phyloP scores from a whole-genome alignment of 2,888 invertebrate species.

The Griposia aprilina region DNA sequence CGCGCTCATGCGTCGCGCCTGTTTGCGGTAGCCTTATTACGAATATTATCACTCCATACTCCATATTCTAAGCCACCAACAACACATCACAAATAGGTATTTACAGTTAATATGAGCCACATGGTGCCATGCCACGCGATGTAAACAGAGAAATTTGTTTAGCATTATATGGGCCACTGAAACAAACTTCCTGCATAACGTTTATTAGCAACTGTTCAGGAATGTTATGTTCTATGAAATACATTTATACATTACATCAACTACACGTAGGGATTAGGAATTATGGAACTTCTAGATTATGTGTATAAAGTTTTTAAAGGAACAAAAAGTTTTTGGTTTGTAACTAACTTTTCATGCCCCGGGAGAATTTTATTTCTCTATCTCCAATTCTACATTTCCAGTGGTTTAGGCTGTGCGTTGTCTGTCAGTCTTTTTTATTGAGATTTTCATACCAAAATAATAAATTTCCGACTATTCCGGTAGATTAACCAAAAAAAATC shows the following conservation, averaged over 20 bases:
- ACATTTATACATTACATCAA: constrained; percentile 10
- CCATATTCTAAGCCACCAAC: neutral
- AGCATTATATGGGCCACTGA: constrained; percentile 58
- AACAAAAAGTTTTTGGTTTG: neutral
- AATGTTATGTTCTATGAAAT: constrained; percentile 46
- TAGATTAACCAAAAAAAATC: no score
- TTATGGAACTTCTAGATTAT: neutral
- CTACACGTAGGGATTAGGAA: neutral
- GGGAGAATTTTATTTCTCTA: no score
- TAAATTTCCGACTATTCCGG: neutral
- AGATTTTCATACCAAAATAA: neutral
- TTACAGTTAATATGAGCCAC: constrained; percentile 44
- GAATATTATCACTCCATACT: neutral
- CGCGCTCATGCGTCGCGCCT: no score
- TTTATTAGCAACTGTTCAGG: constrained; percentile 43
- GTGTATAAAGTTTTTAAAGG: no score
- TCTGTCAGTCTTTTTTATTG: neutral
- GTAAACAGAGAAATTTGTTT: constrained; percentile 59
- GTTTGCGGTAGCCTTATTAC: neutral
- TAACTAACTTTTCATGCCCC: no score
- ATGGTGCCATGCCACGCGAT: constrained; percentile 50
- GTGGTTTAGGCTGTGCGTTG: neutral
- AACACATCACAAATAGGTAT: constrained; percentile 21
- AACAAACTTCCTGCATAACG: constrained; percentile 59
- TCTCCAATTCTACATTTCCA: no score